phyloP scores from a whole-genome alignment of 1,140 invertebrate genomes.

The Diabrotica virgifera region DNA sequence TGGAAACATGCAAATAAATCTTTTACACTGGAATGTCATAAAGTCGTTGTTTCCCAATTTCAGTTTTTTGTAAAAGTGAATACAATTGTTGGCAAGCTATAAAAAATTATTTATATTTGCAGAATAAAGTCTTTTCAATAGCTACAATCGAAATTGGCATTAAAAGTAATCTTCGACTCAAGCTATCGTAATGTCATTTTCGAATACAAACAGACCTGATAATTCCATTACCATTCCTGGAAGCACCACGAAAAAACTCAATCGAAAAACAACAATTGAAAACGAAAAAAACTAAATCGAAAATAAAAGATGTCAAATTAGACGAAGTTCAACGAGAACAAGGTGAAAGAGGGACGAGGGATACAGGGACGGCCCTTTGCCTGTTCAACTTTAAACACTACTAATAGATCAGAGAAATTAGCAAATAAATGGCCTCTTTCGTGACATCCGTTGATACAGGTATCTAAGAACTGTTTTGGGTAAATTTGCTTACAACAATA shows the following conservation, averaged over 20 bases:
- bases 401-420: too few relatives aligned
- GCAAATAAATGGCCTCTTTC: too few relatives aligned
- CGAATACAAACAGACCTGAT: neutral
- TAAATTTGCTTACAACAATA: too few relatives aligned
- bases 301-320: conserved; percentile 37
- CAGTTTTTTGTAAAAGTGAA: too few relatives aligned
- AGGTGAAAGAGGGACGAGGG: neutral
- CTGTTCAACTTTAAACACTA: too few relatives aligned
- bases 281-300: conserved; percentile 23
- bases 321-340: conserved; percentile 25
- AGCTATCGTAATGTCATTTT: neutral
- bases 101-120: too few relatives aligned
- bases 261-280: conserved; percentile 10
- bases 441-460: too few relatives aligned
- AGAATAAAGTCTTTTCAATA: neutral
- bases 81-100: too few relatives aligned
- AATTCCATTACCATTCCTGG: neutral
- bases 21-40: too few relatives aligned
- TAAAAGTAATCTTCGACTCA: neutral
- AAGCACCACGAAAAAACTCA: conserved; percentile 5
- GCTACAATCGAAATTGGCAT: neutral
- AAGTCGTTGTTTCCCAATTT: too few relatives aligned
- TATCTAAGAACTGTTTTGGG: too few relatives aligned
- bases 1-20: too few relatives aligned
- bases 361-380: neutral